Percentiles rank a stretch among this genome's conserved stretches.
Conservation (phyloP, 2,888 invertebrate species). For the Biston betularia region DNA sequence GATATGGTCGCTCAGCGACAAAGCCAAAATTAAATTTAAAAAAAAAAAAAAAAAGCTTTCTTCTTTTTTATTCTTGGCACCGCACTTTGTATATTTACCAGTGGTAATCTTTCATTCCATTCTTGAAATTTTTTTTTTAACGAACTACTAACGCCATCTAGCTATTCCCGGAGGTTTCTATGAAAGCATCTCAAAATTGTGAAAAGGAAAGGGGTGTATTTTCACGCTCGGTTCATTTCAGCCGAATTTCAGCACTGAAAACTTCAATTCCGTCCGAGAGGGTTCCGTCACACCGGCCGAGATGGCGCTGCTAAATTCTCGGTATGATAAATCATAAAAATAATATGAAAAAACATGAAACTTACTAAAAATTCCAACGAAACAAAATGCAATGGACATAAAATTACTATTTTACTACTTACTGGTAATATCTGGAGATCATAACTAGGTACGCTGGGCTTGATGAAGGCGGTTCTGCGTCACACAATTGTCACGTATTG, state of each 20-base stretch:
- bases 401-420: neutral
- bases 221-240: constrained; percentile 12
- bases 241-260: constrained; percentile 5
- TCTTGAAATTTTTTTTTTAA: neutral
- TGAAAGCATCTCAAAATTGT: constrained; percentile 2
- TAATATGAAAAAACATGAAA: neutral
- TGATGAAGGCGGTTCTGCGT: neutral
- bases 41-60: no score
- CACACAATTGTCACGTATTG: neutral
- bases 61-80: no score
- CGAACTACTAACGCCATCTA: constrained; percentile 19
- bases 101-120: no score
- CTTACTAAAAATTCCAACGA: neutral
- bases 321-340: neutral
- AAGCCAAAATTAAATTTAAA: no score
- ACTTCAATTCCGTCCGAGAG: neutral
- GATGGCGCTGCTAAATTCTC: constrained; percentile 23
- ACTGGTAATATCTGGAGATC: neutral
- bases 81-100: no score
- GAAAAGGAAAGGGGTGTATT: neutral
- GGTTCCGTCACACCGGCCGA: constrained; percentile 7
- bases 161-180: neutral
- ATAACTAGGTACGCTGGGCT: no score
- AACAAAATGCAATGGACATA: neutral
- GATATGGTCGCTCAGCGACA: no score